These are phyloP conservation scores for Acanthurus leucopareius DNA, from an alignment of 2,797 vertebrate genomes.

Conservation along the genomic window DNA sequence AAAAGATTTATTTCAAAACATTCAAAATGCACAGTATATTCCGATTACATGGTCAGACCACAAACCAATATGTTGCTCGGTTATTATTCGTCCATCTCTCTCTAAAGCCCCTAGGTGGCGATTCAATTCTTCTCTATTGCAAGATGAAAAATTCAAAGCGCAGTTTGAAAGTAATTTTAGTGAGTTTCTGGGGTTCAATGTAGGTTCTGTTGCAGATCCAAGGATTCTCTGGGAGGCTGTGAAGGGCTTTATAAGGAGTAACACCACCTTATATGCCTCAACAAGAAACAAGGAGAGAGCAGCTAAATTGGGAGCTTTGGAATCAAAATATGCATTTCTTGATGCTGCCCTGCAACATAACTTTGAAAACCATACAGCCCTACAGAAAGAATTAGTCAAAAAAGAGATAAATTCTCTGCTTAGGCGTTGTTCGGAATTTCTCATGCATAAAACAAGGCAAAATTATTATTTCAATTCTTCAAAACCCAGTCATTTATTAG, in stretches of 20 bases:
- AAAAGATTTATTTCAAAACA: not conserved
- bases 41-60: not conserved
- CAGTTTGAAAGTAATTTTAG: not conserved
- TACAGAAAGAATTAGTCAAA: conserved; percentile 19
- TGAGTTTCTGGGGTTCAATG: not conserved
- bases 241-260: conserved; percentile 10
- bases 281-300: not conserved
- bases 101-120: not conserved
- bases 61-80: not conserved
- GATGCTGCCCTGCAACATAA: not conserved
- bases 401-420: conserved; percentile 21
- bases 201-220: not conserved
- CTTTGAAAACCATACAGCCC: not conserved
- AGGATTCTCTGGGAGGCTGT: not conserved
- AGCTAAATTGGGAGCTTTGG: not conserved
- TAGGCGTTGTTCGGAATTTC: conserved; percentile 3
- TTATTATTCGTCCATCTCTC: not conserved
- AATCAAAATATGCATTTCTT: conserved; percentile 1
- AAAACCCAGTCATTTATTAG: conserved; percentile 3
- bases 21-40: not conserved
- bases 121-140: not conserved
- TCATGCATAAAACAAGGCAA: conserved; percentile 12
- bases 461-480: conserved; percentile 18
- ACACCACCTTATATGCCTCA: not conserved
- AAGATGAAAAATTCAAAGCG: not conserved